A percentile compares a stretch with the other conserved stretches of the same genome.
phyloP scores from a whole-genome alignment of 2,797 vertebrate genomes.

The Hybognathus amarus region DNA sequence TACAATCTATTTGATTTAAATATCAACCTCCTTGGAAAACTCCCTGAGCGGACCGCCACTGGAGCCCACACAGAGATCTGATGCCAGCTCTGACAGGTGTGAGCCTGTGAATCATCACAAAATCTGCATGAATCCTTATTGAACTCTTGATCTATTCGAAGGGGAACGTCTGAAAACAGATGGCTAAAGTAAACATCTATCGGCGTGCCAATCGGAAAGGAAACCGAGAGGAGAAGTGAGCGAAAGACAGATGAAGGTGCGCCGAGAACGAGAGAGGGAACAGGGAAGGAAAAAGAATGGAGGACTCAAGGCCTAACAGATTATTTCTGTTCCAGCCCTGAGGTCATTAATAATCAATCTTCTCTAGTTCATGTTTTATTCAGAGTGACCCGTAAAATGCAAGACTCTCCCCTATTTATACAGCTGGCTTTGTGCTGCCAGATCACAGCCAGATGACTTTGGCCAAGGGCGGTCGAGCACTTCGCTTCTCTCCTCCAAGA shows the following conservation, averaged over 20 bases:
- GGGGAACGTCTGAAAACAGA: constrained; percentile 33
- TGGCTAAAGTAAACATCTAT: constrained; percentile 37
- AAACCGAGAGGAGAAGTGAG: constrained; percentile 17
- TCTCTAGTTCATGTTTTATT: constrained; percentile 61
- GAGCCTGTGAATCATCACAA: constrained; percentile 42
- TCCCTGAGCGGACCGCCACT: constrained; percentile 17
- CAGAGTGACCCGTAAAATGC: constrained; percentile 69
- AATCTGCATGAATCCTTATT: constrained; percentile 32
- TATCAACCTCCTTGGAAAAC: constrained; percentile 12
- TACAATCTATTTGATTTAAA: constrained; percentile 36
- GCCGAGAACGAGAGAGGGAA: not conserved
- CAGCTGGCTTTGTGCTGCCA: constrained; percentile 59
- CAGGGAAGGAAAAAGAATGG: constrained; percentile 10
- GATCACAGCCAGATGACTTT: constrained; percentile 54
- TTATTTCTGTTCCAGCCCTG: constrained; percentile 51
- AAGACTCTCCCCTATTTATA: constrained; percentile 68
- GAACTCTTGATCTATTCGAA: constrained; percentile 29
- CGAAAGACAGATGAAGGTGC: constrained; percentile 25
- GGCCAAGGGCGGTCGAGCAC: constrained; percentile 43
- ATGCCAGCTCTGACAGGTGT: constrained; percentile 37
- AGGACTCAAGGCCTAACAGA: constrained; percentile 41
- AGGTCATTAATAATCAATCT: constrained; percentile 68
- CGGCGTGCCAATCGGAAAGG: constrained; percentile 17
- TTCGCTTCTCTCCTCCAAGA: constrained; percentile 37
- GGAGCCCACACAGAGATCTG: constrained; percentile 27